phyloP scores from a whole-genome alignment of 2,888 invertebrate species.

The Carterocephalus palaemon region DNA sequence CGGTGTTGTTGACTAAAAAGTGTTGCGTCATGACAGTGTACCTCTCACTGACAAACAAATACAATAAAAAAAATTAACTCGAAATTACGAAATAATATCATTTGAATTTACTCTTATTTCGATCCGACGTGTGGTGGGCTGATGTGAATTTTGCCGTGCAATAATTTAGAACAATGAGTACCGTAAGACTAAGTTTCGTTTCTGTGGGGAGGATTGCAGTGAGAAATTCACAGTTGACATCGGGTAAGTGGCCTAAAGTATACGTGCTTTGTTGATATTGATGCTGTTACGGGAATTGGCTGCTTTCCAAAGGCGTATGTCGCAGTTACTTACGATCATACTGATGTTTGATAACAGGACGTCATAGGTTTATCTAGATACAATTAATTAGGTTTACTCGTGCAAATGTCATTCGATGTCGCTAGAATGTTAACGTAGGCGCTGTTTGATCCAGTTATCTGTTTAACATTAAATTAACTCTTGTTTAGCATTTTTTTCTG shows the following conservation, averaged over 20 bases:
- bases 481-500: too few species aligned
- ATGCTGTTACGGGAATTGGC: conserved; percentile 45
- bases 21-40: conserved; percentile 77
- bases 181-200: conserved; percentile 71
- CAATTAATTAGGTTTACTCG: conserved; percentile 27
- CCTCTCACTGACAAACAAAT: conserved; percentile 78
- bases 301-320: conserved; percentile 53
- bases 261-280: conserved; percentile 25
- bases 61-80: conserved; percentile 67
- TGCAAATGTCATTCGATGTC: conserved; percentile 20
- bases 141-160: conserved; percentile 59
- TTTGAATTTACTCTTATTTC: conserved; percentile 55
- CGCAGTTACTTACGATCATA: conserved; percentile 43
- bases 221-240: conserved; percentile 67
- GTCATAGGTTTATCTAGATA: conserved; percentile 36
- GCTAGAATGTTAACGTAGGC: too few species aligned
- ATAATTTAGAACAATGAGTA: conserved; percentile 62
- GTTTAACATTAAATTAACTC: too few species aligned
- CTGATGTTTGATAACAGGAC: conserved; percentile 67
- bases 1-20: conserved; percentile 72
- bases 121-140: conserved; percentile 54
- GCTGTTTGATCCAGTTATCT: too few species aligned
- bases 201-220: conserved; percentile 72
- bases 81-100: conserved; percentile 40
- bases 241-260: conserved; percentile 59